phyloP scores from a whole-genome alignment of 1,140 invertebrate genomes.

The Odontomachus brunneus region DNA sequence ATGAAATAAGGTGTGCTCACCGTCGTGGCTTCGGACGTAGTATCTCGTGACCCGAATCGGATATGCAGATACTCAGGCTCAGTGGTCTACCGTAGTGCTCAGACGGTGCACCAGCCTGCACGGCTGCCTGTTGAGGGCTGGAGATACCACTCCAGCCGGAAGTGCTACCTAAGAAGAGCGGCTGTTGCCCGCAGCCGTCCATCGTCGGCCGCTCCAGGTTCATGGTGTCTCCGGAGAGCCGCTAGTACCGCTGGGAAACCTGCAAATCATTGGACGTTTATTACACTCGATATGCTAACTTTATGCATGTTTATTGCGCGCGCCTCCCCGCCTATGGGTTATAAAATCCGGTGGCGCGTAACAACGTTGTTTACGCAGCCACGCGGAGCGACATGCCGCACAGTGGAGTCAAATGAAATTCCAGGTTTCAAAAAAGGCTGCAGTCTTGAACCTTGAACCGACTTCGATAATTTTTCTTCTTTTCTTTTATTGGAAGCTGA shows the following conservation, averaged over 20 bases:
- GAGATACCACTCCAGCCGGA: constrained; percentile 72
- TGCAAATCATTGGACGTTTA: constrained; percentile 35
- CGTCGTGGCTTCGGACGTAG: constrained; percentile 94
- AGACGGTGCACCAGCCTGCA: constrained; percentile 73
- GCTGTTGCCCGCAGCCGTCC: constrained; percentile 74
- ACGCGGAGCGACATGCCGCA: background rate
- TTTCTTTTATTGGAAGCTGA: too few relatives aligned
- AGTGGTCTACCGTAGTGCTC: constrained; percentile 85
- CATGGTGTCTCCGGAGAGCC: constrained; percentile 58
- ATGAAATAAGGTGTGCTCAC: constrained; percentile 84
- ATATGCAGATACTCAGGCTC: constrained; percentile 88
- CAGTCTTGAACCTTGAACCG: too few relatives aligned
- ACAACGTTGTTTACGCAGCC: background rate
- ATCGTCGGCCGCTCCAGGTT: constrained; percentile 74
- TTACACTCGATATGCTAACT: background rate
- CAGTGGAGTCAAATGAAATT: too few relatives aligned
- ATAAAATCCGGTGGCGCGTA: constrained; percentile 14
- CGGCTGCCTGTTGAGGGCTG: constrained; percentile 72
- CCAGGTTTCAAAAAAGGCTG: too few relatives aligned
- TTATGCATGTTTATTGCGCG: background rate
- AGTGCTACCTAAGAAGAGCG: constrained; percentile 75
- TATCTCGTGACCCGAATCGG: constrained; percentile 93
- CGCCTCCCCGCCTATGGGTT: background rate
- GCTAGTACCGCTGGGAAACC: constrained; percentile 54
- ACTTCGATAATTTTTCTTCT: too few relatives aligned